phyloP scores from a whole-genome alignment of 2,888 invertebrate species.

The Marasmarcha lunaedactyla region DNA sequence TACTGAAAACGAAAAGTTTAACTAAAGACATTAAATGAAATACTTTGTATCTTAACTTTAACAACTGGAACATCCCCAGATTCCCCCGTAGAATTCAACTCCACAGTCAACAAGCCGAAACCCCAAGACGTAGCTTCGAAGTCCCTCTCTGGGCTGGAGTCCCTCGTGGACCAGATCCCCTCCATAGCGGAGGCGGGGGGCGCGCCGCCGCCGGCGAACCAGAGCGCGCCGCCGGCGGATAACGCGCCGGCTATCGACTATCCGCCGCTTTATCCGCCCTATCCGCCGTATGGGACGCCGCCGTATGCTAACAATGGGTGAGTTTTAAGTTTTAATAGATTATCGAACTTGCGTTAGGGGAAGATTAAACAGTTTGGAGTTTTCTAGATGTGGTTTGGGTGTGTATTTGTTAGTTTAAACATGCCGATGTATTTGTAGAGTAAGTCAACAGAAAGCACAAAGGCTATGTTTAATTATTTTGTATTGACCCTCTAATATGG shows the following conservation, averaged over 20 bases:
- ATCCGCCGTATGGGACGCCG: conserved; percentile 40
- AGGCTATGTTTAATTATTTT: too few relatives aligned
- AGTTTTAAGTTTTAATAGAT: conserved; percentile 11
- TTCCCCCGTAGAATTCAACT: conserved; percentile 48
- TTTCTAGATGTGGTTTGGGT: background rate
- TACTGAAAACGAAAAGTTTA: too few relatives aligned
- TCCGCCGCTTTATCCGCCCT: conserved; percentile 42
- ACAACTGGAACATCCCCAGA: too few relatives aligned
- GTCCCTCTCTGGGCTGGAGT: conserved; percentile 87
- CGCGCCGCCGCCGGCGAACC: conserved; percentile 21
- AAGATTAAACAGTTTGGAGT: too few relatives aligned
- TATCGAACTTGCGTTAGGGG: too few relatives aligned
- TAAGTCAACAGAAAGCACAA: too few relatives aligned
- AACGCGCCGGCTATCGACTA: conserved; percentile 35
- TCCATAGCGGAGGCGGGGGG: conserved; percentile 76
- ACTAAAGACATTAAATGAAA: too few relatives aligned
- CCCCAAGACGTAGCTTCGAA: conserved; percentile 85
- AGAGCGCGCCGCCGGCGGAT: conserved; percentile 27
- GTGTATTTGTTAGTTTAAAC: too few relatives aligned
- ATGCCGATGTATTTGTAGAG: too few relatives aligned
- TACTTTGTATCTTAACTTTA: too few relatives aligned
- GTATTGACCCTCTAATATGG: too few relatives aligned
- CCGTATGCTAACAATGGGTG: conserved; percentile 50
- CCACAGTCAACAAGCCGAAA: conserved; percentile 48
- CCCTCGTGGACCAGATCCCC: conserved; percentile 91